These are phyloP conservation scores for Himantopus leucocephalus DNA, from an alignment of 2,113 vertebrate genomes.

Conservation along the genomic window DNA sequence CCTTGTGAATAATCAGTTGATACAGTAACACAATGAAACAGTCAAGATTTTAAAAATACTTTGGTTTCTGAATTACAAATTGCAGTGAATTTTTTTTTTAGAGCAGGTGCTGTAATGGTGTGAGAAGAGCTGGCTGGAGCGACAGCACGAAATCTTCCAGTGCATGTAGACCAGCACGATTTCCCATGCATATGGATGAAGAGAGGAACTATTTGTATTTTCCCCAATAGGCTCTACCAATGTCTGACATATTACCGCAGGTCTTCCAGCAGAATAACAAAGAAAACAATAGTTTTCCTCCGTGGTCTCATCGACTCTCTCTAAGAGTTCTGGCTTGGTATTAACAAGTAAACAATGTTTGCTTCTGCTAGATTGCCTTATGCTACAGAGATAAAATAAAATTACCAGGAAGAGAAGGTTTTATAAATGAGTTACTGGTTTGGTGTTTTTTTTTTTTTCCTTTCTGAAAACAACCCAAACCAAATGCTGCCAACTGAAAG, in stretches of 20 bases:
- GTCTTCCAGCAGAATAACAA: conserved; percentile 45
- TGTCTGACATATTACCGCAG: neutral
- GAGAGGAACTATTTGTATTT: conserved; percentile 35
- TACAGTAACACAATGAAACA: neutral
- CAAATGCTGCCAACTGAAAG: conserved; percentile 6
- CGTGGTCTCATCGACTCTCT: conserved; percentile 14
- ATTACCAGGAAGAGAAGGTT: conserved; percentile 23
- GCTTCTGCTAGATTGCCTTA: conserved; percentile 29
- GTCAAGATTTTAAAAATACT: neutral
- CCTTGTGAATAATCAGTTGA: neutral
- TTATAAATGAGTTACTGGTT: conserved; percentile 30
- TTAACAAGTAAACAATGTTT: conserved; percentile 43
- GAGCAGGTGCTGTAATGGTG: neutral
- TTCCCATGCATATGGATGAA: conserved; percentile 38
- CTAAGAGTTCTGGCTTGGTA: conserved; percentile 27
- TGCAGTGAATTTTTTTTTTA: neutral
- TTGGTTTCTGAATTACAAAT: neutral
- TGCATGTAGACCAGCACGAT: neutral
- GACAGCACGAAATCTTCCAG: neutral
- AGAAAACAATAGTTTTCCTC: conserved; percentile 53
- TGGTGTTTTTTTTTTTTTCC: neutral
- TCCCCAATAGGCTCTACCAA: neutral
- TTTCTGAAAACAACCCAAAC: conserved; percentile 24
- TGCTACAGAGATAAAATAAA: conserved; percentile 41
- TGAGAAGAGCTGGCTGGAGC: neutral